Base-by-base conservation (phyloP, 2,113 vertebrate genomes). In the Tenebrosternarchus preto region DNA sequence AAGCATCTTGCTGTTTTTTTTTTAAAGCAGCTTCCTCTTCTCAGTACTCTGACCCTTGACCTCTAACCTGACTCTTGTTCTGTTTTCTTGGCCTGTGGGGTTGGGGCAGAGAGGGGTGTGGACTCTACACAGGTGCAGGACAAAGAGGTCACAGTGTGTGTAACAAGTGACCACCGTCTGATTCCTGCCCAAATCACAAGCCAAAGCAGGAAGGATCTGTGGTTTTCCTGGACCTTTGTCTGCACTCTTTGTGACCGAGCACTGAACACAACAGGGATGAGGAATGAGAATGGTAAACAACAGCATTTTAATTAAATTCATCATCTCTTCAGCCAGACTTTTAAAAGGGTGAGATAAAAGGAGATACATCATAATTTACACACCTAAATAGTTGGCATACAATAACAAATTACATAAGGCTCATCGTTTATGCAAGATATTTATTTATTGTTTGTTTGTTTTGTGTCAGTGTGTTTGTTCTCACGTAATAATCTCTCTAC, bases 21-120 rank as follows among this genome's bases (percentile, higher is more conserved):
- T 93, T 89, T 93, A 93, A 94, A 94, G 93, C 94, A 94, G 95
- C 93, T 97, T 96, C 95, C 96, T 97, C 95, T 96, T 96, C 93
- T 93, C 92, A 93, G 92, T 93, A 90, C 91, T 89, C 88, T 91
- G 91, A 96, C 94, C 95, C 87, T 86, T 93, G 92, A 95, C 95
- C 95, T 92, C 83, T 88, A 90, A 91, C 92, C 92, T 92, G 93
- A 96, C 93, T 95, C 94, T 93, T 94, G 93, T 95, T 95, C 95
- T 92, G 92, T 94, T 82, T 94, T 93, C 81, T 77, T 83, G 81
- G 93, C 88, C 93, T 93, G 92, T 93, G 90, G 88, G 90, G n/a
- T n/a, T n/a, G n/a, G 61, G 56, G 73, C 22, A 24, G 71, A 90
- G 88, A 90, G 71, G 39, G 73, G 43, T 22, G 71, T 20, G 39